These are phyloP conservation scores for Solea solea DNA, from an alignment of 2,113 vertebrate genomes.

Conservation along the genomic window DNA sequence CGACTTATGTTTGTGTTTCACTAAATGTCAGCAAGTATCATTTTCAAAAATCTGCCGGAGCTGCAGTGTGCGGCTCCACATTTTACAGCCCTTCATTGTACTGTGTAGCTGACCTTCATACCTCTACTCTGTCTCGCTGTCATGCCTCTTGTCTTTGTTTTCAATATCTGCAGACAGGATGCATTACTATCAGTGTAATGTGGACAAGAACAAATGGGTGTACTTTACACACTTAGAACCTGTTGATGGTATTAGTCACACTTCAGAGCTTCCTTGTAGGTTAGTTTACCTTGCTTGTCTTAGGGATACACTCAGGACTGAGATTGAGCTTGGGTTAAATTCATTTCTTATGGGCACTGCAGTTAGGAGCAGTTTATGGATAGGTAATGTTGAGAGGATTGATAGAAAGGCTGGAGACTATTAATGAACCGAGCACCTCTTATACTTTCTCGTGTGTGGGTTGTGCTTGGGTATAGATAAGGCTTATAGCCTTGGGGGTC, in stretches of 20 bases:
- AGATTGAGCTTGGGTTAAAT: conserved; percentile 17
- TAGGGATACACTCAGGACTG: not conserved
- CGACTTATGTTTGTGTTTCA: conserved; percentile 70
- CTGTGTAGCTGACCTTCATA: conserved; percentile 56
- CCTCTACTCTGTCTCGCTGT: not conserved
- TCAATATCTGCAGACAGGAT: conserved; percentile 14
- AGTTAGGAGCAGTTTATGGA: conserved; percentile 12
- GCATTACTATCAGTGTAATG: not conserved
- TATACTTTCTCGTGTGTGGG: conserved; percentile 43
- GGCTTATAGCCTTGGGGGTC: conserved; percentile 53
- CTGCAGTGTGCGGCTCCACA: conserved; percentile 41
- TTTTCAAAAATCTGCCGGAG: conserved; percentile 63
- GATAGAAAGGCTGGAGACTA: conserved; percentile 34
- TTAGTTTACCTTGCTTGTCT: not conserved
- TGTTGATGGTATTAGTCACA: not conserved
- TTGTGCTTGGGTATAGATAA: conserved; percentile 69
- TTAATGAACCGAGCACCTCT: conserved; percentile 51
- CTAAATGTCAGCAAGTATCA: conserved; percentile 73
- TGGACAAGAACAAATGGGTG: conserved; percentile 1
- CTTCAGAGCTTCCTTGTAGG: not conserved
- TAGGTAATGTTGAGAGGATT: conserved; percentile 23
- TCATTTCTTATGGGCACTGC: conserved; percentile 39
- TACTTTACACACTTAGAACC: conserved; percentile 1
- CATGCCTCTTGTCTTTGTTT: not conserved
- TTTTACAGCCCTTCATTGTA: conserved; percentile 42